Conservation (phyloP, 2,113 vertebrate genomes). For the Micromys minutus region DNA sequence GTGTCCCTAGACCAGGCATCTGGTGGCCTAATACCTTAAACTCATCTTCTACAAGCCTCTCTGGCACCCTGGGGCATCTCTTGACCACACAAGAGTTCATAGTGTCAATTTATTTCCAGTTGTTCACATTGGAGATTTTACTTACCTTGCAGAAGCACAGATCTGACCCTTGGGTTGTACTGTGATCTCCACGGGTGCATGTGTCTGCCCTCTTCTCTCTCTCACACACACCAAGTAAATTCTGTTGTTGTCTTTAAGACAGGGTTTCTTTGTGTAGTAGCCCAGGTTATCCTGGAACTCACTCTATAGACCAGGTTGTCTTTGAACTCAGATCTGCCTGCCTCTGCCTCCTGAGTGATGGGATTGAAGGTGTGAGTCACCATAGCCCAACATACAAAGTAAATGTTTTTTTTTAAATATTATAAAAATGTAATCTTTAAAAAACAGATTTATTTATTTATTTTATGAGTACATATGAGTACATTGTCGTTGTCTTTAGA, state of each 20-base stretch:
- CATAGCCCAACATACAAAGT: not conserved
- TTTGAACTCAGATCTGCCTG: not conserved
- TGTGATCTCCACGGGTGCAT: not conserved
- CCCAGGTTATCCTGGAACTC: not conserved
- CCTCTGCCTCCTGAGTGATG: not conserved
- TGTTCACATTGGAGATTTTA: conserved; percentile 5
- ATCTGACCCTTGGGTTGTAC: no score
- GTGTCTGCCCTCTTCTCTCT: no score
- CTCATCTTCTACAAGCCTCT: not conserved
- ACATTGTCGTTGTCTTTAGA: no score
- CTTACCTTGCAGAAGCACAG: not conserved
- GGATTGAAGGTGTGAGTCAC: not conserved
- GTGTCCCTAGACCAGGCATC: not conserved
- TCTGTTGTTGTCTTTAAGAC: not conserved
- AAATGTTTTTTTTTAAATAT: no score
- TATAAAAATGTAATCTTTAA: no score
- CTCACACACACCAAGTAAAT: not conserved
- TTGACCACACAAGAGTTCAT: not conserved
- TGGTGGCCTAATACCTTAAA: not conserved
- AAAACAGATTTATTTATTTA: no score
- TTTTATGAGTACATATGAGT: no score
- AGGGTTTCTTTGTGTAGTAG: not conserved
- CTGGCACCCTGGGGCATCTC: not conserved
- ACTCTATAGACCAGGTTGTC: not conserved
- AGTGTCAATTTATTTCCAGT: not conserved